Evolutionary conservation across 2,888 invertebrate species (phyloP).

Genomic region (Disparrhopalites patrizii): DNA sequence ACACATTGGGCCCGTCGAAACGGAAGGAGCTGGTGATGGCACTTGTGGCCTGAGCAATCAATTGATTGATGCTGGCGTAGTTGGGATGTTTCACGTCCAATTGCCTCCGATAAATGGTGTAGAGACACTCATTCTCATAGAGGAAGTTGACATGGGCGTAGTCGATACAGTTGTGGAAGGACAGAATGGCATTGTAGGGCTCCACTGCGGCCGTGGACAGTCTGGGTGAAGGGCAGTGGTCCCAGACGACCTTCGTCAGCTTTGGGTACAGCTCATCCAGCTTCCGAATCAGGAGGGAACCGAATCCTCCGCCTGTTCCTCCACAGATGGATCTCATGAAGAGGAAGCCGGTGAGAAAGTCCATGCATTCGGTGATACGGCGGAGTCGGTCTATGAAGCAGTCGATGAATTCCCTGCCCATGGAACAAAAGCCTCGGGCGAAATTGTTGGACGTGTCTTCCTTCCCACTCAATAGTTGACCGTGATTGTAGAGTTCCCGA

Average conservation of each 20-base stretch:
- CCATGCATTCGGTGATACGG: conserved; percentile 53
- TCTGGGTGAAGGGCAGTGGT: conserved; percentile 44
- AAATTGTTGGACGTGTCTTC: conserved; percentile 57
- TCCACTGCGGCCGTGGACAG: background rate
- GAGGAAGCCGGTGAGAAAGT: conserved; percentile 56
- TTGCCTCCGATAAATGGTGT: background rate
- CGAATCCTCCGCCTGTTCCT: conserved; percentile 57
- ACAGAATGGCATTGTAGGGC: conserved; percentile 7
- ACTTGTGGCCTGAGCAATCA: conserved; percentile 50
- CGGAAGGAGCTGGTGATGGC: conserved; percentile 18
- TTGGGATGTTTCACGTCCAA: conserved; percentile 45
- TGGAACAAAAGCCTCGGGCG: conserved; percentile 52
- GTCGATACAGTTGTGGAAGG: background rate
- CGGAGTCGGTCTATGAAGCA: conserved; percentile 54
- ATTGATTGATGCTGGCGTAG: conserved; percentile 57
- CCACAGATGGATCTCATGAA: conserved; percentile 57
- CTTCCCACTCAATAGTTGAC: conserved; percentile 53
- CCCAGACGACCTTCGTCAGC: conserved; percentile 54
- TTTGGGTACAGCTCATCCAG: conserved; percentile 58
- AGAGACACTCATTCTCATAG: conserved; percentile 10
- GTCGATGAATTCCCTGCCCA: conserved; percentile 52
- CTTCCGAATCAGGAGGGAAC: conserved; percentile 57
- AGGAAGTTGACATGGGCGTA: background rate
- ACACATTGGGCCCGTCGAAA: conserved; percentile 5
- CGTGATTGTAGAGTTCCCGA: conserved; percentile 55